phyloP scores from a whole-genome alignment of 2,888 invertebrate species.

The Cantharis lateralis region DNA sequence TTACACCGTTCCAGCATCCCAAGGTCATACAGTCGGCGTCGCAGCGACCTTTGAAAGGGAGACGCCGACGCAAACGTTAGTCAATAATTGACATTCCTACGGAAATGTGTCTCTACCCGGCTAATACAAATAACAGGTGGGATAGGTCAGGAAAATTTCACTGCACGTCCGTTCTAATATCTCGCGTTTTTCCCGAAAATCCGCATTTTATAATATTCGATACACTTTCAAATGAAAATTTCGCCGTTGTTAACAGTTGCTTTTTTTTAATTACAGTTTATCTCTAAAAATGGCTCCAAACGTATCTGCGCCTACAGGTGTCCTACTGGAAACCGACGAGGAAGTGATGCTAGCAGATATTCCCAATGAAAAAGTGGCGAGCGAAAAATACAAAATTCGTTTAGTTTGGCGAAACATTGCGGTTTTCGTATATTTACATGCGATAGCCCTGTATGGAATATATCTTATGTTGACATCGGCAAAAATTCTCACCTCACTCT shows the following conservation, averaged over 20 bases:
- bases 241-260: background rate
- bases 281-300: constrained; percentile 50
- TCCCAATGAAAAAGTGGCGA: constrained; percentile 33
- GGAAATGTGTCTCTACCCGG: constrained; percentile 11
- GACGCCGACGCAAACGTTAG: constrained; percentile 8
- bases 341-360: constrained; percentile 42
- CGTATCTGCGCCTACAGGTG: constrained; percentile 58
- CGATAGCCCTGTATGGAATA: constrained; percentile 75
- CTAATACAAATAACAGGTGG: constrained; percentile 8
- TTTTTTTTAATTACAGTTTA: constrained; percentile 20
- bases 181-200: background rate
- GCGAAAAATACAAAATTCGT: constrained; percentile 53
- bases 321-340: constrained; percentile 69
- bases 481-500: constrained; percentile 70
- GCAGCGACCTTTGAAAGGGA: constrained; percentile 21
- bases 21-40: constrained; percentile 17
- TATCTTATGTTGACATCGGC: constrained; percentile 76
- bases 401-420: constrained; percentile 84
- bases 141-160: constrained; percentile 18
- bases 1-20: constrained; percentile 17
- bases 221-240: background rate
- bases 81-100: constrained; percentile 17
- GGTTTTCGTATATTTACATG: constrained; percentile 74
- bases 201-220: background rate
- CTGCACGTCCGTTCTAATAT: background rate